A percentile compares a stretch with the other conserved stretches of the same genome.
Evolutionary conservation across 2,797 vertebrate genomes (phyloP).

Genomic region (Furcifer pardalis): DNA sequence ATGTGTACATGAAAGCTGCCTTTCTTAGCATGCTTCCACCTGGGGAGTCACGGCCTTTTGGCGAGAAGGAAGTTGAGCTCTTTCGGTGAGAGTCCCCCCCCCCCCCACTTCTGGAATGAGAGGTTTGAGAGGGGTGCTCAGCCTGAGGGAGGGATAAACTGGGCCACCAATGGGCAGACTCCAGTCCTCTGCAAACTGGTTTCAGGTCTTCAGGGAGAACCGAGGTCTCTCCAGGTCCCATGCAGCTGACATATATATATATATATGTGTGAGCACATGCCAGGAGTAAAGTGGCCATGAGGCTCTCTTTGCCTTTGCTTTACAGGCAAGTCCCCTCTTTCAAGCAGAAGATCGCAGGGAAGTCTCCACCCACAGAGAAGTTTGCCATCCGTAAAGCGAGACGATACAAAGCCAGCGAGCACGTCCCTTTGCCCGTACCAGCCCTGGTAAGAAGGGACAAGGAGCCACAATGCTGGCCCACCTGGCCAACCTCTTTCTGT

Average conservation of each 20-base stretch:
- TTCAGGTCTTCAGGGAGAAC: background rate
- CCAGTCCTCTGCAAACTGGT: too few relatives aligned
- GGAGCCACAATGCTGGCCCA: background rate
- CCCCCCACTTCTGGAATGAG: background rate
- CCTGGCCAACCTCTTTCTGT: background rate
- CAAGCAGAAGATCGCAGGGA: slow-evolving; percentile 89
- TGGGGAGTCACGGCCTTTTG: slow-evolving; percentile 81
- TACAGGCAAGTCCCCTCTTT: slow-evolving; percentile 80
- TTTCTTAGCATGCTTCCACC: slow-evolving; percentile 85
- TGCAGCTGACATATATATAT: background rate
- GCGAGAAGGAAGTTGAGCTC: slow-evolving; percentile 82
- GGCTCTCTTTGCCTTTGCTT: background rate
- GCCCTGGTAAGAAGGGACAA: slow-evolving; percentile 77
- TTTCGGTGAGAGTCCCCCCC: slow-evolving; percentile 76
- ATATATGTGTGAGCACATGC: too few relatives aligned
- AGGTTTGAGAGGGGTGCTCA: background rate
- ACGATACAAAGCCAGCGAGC: slow-evolving; percentile 77
- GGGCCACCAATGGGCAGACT: background rate
- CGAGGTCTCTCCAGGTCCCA: background rate
- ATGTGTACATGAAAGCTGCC: slow-evolving; percentile 89
- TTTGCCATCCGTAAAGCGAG: slow-evolving; percentile 87
- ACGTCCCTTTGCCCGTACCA: slow-evolving; percentile 77
- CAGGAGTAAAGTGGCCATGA: background rate
- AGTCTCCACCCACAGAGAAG: slow-evolving; percentile 88
- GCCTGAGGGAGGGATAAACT: background rate